These are phyloP conservation scores for Tachyglossus aculeatus DNA, from an alignment of 2,797 vertebrate genomes.

Conservation along the genomic window DNA sequence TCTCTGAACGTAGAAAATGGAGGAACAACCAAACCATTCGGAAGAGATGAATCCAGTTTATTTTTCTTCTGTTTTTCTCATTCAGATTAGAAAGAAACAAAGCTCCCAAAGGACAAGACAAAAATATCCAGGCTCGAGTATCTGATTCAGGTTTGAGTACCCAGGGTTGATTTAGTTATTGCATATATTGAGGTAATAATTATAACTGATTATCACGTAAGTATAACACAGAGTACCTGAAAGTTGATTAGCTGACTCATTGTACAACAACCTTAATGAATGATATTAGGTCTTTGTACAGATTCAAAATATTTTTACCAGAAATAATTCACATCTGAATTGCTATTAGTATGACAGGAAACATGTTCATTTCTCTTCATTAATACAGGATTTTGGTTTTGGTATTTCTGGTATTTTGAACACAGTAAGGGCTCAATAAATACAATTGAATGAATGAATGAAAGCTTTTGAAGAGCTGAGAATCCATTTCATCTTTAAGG, in stretches of 20 bases:
- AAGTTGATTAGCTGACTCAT: slow-evolving; percentile 26
- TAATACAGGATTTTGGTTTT: too few species aligned
- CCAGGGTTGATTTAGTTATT: slow-evolving; percentile 40
- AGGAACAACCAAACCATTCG: too few species aligned
- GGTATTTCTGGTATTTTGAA: too few species aligned
- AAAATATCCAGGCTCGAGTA: not conserved
- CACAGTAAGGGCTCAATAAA: too few species aligned
- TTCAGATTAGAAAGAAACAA: not conserved
- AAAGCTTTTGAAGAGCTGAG: too few species aligned
- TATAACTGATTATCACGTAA: slow-evolving; percentile 45
- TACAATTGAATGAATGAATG: too few species aligned
- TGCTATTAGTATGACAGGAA: not conserved
- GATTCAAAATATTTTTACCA: slow-evolving; percentile 23
- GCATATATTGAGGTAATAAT: slow-evolving; percentile 16
- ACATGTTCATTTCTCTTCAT: not conserved
- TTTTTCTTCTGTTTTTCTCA: not conserved
- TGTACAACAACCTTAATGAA: slow-evolving; percentile 43
- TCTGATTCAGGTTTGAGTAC: slow-evolving; percentile 34
- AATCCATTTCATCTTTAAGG: too few species aligned
- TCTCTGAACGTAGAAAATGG: too few species aligned
- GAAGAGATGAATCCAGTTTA: too few species aligned
- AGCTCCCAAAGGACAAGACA: not conserved
- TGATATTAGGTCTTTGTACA: not conserved
- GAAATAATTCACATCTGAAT: not conserved
- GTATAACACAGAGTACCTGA: slow-evolving; percentile 21